Percentiles rank a stretch among this genome's conserved stretches.
Evolutionary conservation across 2,888 invertebrate genomes (phyloP).

Genomic region (Mimumesa dahlbomi): DNA sequence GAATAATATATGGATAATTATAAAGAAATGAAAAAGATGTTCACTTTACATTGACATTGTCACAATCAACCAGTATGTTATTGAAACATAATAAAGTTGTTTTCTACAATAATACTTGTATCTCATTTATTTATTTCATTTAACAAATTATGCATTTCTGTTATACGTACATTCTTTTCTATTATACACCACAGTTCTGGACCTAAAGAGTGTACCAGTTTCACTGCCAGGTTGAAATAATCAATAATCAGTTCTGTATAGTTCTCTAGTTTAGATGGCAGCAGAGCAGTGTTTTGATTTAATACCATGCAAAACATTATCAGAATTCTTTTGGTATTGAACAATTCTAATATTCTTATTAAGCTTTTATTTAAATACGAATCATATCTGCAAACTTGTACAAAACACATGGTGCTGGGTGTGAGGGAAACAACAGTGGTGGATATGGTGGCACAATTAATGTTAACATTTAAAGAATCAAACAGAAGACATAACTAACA

Average conservation of each 20-base stretch:
- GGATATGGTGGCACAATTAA: background rate
- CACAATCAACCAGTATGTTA: background rate
- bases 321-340: background rate
- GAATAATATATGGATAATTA: conserved; percentile 4
- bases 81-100: conserved; percentile 7
- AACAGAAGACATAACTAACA: background rate
- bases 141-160: background rate
- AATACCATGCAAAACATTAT: conserved; percentile 11
- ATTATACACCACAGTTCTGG: background rate
- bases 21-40: background rate
- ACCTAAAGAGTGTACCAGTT: background rate
- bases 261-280: conserved; percentile 58
- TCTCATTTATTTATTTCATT: background rate
- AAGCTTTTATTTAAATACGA: background rate
- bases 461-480: conserved; percentile 2
- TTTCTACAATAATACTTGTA: background rate
- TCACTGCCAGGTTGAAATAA: conserved; percentile 44
- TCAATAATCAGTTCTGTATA: conserved; percentile 53
- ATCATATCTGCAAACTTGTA: background rate
- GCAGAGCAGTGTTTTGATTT: conserved; percentile 53
- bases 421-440: background rate
- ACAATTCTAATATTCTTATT: conserved; percentile 1
- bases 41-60: background rate
- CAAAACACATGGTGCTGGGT: background rate
- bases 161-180: background rate